Conservation (phyloP, 2,888 invertebrate genomes). For the Torymus texanus region DNA sequence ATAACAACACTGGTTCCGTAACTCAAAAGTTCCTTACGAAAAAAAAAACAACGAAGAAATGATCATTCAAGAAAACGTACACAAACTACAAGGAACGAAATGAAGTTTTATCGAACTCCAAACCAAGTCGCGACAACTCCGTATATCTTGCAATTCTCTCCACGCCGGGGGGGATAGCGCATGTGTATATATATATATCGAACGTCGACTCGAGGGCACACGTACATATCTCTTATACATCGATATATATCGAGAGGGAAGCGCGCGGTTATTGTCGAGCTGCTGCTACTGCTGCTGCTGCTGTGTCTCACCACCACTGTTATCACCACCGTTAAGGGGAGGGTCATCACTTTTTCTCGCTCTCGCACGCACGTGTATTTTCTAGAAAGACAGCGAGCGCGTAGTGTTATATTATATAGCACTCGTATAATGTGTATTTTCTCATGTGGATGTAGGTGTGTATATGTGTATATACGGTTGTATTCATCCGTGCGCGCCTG, state of each 20-base stretch:
- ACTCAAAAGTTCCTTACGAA: too few relatives aligned
- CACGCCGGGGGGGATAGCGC: slow-evolving; percentile 13
- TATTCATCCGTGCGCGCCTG: background rate
- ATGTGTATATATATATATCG: slow-evolving; percentile 44
- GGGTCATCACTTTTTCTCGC: too few relatives aligned
- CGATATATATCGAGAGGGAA: slow-evolving; percentile 56
- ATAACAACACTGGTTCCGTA: too few relatives aligned
- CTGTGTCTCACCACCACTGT: background rate
- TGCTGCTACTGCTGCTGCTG: slow-evolving; percentile 49
- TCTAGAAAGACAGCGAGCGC: too few relatives aligned
- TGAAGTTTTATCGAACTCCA: background rate
- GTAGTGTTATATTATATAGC: too few relatives aligned
- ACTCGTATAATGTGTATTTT: too few relatives aligned
- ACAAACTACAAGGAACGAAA: too few relatives aligned
- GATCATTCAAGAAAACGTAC: too few relatives aligned
- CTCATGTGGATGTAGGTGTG: too few relatives aligned
- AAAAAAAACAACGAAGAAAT: too few relatives aligned
- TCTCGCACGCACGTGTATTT: too few relatives aligned
- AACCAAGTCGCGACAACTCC: slow-evolving; percentile 1
- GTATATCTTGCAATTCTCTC: background rate
- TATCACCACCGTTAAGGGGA: background rate
- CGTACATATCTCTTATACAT: slow-evolving; percentile 42
- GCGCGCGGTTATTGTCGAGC: slow-evolving; percentile 63
- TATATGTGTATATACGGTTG: too few relatives aligned
- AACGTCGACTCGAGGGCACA: slow-evolving; percentile 58